Evolutionary conservation across 2,888 invertebrate genomes (phyloP).

Genomic region (Cosmia pyralina): DNA sequence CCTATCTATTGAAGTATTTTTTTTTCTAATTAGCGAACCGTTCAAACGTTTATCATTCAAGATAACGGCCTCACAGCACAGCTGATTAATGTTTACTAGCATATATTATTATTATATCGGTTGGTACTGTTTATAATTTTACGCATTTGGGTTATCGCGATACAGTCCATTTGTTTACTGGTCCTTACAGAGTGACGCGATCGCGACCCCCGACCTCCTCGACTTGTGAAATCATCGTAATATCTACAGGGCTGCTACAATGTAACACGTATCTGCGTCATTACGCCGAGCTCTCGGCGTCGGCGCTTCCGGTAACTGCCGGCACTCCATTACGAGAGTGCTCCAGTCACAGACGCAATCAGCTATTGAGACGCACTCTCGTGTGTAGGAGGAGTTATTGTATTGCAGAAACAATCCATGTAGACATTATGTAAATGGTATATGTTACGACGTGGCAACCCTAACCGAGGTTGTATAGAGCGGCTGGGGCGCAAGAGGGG

Average conservation of each 20-base stretch:
- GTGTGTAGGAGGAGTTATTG: conserved; percentile 47
- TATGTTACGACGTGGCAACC: conserved; percentile 73
- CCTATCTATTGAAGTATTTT: conserved; percentile 23
- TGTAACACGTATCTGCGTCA: conserved; percentile 43
- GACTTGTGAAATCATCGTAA: conserved; percentile 69
- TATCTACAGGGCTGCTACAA: conserved; percentile 67
- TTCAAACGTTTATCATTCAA: conserved; percentile 30
- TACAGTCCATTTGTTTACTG: conserved; percentile 64
- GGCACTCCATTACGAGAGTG: conserved; percentile 43
- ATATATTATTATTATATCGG: conserved; percentile 21
- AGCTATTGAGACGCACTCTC: conserved; percentile 54
- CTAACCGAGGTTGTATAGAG: conserved; percentile 82
- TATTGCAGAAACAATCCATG: conserved; percentile 55
- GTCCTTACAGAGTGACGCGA: conserved; percentile 63
- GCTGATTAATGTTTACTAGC: conserved; percentile 57
- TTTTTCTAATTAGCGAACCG: conserved; percentile 38
- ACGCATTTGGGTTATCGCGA: conserved; percentile 65
- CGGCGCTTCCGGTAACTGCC: conserved; percentile 33
- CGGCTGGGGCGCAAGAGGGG: conserved; percentile 67
- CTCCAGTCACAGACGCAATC: conserved; percentile 45
- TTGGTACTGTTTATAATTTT: conserved; percentile 35
- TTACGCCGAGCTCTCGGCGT: conserved; percentile 21
- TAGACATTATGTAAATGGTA: conserved; percentile 66
- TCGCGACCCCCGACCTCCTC: conserved; percentile 70
- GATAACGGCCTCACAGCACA: conserved; percentile 56